These are phyloP conservation scores for Ips typographus DNA, from an alignment of 1,140 invertebrate species.

Conservation along the genomic window DNA sequence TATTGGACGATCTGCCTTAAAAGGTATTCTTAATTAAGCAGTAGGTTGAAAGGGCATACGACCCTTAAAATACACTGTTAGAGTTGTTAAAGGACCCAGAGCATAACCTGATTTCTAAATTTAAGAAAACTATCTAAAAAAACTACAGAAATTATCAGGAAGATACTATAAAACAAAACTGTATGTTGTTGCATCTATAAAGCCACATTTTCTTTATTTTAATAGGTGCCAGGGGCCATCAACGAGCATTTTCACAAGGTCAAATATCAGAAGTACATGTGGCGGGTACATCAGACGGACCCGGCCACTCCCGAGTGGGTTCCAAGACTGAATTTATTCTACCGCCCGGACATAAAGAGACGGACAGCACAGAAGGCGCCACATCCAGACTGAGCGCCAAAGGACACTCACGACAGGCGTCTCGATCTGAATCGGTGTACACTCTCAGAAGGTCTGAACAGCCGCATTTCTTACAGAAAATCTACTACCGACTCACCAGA, in stretches of 20 bases:
- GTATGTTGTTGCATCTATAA: too few relatives aligned
- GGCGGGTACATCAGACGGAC: constrained; percentile 48
- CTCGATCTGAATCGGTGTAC: constrained; percentile 83
- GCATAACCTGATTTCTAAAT: too few relatives aligned
- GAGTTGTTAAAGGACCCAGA: too few relatives aligned
- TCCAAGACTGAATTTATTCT: constrained; percentile 86
- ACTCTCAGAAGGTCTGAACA: constrained; percentile 74
- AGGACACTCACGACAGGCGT: constrained; percentile 65
- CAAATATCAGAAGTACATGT: constrained; percentile 63
- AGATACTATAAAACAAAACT: too few relatives aligned
- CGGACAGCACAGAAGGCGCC: constrained; percentile 52
- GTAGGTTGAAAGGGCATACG: too few relatives aligned
- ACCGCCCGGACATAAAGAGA: constrained; percentile 73
- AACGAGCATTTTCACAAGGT: constrained; percentile 82
- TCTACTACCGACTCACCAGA: constrained; percentile 62
- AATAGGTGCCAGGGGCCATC: constrained; percentile 64
- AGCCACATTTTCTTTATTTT: too few relatives aligned
- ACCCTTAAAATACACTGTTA: too few relatives aligned
- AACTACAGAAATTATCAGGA: too few relatives aligned
- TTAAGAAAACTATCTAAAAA: too few relatives aligned
- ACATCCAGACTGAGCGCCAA: constrained; percentile 57
- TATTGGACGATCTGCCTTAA: constrained; percentile 62
- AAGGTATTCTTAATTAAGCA: constrained; percentile 53
- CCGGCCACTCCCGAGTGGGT: constrained; percentile 75
- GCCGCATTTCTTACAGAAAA: constrained; percentile 67